These are phyloP conservation scores for Drosophila kikkawai DNA, from an alignment of 1,140 invertebrate genomes.

Conservation along the genomic window DNA sequence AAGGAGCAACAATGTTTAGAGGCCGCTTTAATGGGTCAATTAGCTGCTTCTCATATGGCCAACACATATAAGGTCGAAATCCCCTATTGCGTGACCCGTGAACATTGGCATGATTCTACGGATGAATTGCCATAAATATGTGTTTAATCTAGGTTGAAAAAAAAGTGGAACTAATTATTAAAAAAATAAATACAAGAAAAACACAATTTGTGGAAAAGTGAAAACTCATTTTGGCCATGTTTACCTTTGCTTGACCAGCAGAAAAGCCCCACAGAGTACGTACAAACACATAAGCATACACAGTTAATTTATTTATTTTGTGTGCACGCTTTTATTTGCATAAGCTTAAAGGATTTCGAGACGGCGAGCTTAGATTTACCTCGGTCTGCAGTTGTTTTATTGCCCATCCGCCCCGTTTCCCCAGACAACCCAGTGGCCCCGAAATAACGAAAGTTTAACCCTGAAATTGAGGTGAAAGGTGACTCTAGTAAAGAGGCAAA, in stretches of 20 bases:
- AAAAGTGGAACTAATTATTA: conserved; percentile 28
- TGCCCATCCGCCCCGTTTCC: neutral
- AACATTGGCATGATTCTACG: conserved; percentile 19
- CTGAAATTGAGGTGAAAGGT: conserved; percentile 9
- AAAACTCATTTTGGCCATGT: conserved; percentile 40
- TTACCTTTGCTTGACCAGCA: conserved; percentile 47
- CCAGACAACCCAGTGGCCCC: conserved; percentile 21
- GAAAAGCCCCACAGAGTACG: conserved; percentile 24
- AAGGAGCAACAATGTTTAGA: conserved; percentile 28
- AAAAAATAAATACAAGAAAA: conserved; percentile 4
- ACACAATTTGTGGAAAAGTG: conserved; percentile 9
- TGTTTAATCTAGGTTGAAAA: conserved; percentile 28
- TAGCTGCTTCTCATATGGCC: conserved; percentile 30
- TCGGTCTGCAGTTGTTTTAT: conserved; percentile 42
- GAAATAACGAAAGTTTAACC: conserved; percentile 28
- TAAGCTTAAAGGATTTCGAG: conserved; percentile 50
- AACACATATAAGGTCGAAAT: conserved; percentile 3
- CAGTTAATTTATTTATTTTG: conserved; percentile 53
- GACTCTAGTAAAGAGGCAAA: conserved; percentile 2
- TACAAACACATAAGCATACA: conserved; percentile 30
- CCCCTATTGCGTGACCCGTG: conserved; percentile 42
- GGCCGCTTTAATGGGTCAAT: conserved; percentile 46
- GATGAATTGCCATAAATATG: conserved; percentile 29
- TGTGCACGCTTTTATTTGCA: conserved; percentile 46
- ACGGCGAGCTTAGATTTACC: conserved; percentile 41